phyloP scores from a whole-genome alignment of 2,797 vertebrate species.

The Rhinogobio ventralis region DNA sequence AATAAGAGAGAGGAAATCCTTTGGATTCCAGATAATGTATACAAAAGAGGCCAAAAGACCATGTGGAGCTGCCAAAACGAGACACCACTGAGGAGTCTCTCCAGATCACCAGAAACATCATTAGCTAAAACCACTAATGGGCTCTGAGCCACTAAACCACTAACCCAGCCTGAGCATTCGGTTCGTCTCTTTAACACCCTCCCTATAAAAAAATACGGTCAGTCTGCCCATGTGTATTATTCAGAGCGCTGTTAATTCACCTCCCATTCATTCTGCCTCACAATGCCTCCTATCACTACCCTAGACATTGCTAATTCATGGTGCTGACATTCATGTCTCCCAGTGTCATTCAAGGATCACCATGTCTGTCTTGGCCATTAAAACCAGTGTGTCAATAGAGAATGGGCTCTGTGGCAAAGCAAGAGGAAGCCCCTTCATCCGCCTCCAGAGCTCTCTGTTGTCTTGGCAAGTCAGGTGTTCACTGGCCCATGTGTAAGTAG shows the following conservation, averaged over 20 bases:
- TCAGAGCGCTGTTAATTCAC: slow-evolving; percentile 43
- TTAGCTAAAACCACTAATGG: slow-evolving; percentile 45
- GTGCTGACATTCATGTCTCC: slow-evolving; percentile 17
- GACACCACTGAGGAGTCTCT: slow-evolving; percentile 33
- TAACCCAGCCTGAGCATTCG: slow-evolving; percentile 3
- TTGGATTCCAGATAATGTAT: slow-evolving; percentile 23
- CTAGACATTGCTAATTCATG: slow-evolving; percentile 43
- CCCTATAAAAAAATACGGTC: background rate
- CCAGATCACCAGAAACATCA: slow-evolving; percentile 43
- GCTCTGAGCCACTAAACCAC: background rate
- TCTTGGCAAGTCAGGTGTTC: slow-evolving; percentile 63
- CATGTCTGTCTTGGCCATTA: slow-evolving; percentile 18
- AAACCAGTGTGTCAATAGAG: slow-evolving; percentile 23
- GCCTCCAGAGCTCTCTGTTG: slow-evolving; percentile 41
- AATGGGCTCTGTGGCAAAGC: slow-evolving; percentile 14
- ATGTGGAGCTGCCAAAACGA: slow-evolving; percentile 28
- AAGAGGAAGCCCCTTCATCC: slow-evolving; percentile 40
- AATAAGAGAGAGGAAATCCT: slow-evolving; percentile 11
- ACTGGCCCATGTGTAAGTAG: slow-evolving; percentile 64
- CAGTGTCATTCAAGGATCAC: slow-evolving; percentile 17
- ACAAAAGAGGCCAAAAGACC: slow-evolving; percentile 23
- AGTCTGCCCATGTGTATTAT: slow-evolving; percentile 23
- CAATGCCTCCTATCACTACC: slow-evolving; percentile 40
- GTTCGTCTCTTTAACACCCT: slow-evolving; percentile 16
- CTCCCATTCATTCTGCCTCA: slow-evolving; percentile 10